Base-by-base conservation (phyloP, 2,888 invertebrate species). In the Sphecodes monilicornis region DNA sequence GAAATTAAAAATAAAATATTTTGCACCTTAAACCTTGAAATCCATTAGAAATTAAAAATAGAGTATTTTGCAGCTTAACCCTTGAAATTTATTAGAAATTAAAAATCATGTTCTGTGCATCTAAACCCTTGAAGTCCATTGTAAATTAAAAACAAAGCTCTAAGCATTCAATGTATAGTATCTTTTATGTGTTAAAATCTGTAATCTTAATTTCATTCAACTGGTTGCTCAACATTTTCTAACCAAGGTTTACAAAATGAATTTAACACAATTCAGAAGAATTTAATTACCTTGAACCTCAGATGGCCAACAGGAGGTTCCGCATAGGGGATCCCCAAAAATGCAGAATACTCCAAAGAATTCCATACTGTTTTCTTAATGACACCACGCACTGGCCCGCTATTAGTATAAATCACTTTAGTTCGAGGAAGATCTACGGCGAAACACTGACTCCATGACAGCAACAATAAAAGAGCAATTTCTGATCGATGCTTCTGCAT, bases 281-380 rank as follows among this genome's bases (percentile, higher is more conserved):
- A 57, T 13, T 13, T 13, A 5, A 70, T 66, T 73, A 78, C 78
- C 54, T n/a, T 73, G n/a, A 78, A 78, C 43, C 78, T 39, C 16
- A 41, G 73, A 3, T 43, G 5, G 1, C n/a, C 54, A 18, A 78
- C 0, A 1, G 78, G 78, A 41, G 73, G 54, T 32, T 68, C 29
- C 39, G 73, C 73, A 1, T 18, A 78, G 0, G 78, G 78, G 5
- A 78, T 68, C 3, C 78, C 78, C 10, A 39, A 10, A 6, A 73
- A 78, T 13, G 66, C 36, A 0, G 73, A 75, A 18, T 60, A 80
- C 2, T n/a, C 29, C 2, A 29, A 6, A 5, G 41, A 32, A 16
- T 74, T 22, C 29, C 18, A 68, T 29, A 8, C 5, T 0, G 78
- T 68, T n/a, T 36, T 4, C 36, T n/a, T n/a, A 1, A 29, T 1